Percentiles rank a stretch among this genome's conserved stretches.
Evolutionary conservation across 2,888 invertebrate genomes (phyloP).

Genomic region (Sminthurides aquaticus): DNA sequence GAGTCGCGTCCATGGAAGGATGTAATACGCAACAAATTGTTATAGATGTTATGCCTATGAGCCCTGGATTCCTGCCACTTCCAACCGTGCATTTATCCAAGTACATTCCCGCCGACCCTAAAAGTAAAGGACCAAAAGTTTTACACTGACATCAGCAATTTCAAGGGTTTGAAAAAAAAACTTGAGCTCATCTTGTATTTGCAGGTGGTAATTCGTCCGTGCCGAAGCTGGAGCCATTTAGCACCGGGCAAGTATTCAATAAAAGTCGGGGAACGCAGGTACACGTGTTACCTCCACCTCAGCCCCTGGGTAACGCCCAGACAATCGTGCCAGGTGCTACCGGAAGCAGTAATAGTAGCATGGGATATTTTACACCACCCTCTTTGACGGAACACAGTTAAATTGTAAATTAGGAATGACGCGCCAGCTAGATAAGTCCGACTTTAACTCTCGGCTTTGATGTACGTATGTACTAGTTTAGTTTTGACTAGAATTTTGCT

Average conservation of each 20-base stretch:
- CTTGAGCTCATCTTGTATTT: background rate
- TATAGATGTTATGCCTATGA: slow-evolving; percentile 87
- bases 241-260: slow-evolving; percentile 86
- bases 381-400: background rate
- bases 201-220: slow-evolving; percentile 37
- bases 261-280: slow-evolving; percentile 84
- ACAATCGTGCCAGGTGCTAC: background rate
- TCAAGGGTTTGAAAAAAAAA: background rate
- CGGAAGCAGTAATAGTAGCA: background rate
- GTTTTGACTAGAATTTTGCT: no score
- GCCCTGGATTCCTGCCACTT: slow-evolving; percentile 78
- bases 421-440: background rate
- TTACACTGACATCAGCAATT: slow-evolving; percentile 1
- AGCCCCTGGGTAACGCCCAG: slow-evolving; percentile 19
- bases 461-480: background rate
- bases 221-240: slow-evolving; percentile 78
- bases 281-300: slow-evolving; percentile 62
- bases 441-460: background rate
- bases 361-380: slow-evolving; percentile 8
- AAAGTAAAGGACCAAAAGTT: slow-evolving; percentile 24
- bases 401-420: background rate
- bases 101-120: slow-evolving; percentile 65
- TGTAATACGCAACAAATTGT: slow-evolving; percentile 63
- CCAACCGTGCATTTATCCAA: slow-evolving; percentile 81
- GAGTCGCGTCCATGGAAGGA: slow-evolving; percentile 63